Percentiles rank a stretch among this genome's conserved stretches.
phyloP scores from a whole-genome alignment of 2,888 invertebrate genomes.

The Caenorhabditis uteleia region DNA sequence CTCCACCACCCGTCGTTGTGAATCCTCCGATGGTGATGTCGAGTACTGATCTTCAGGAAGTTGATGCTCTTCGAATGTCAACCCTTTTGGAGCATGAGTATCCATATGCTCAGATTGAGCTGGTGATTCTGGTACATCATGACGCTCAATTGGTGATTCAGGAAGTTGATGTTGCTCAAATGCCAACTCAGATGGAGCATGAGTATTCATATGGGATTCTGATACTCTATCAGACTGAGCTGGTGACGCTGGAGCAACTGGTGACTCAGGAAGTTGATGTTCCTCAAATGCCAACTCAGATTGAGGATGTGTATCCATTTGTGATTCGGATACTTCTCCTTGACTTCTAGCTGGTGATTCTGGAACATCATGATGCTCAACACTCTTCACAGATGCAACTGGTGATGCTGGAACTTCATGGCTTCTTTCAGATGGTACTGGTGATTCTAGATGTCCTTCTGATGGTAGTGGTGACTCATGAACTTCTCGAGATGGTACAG shows the following conservation, averaged over 20 bases:
- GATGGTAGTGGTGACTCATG: neutral
- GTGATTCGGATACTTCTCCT: slow-evolving; percentile 10
- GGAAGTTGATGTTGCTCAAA: neutral
- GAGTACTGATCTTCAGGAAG: too few species aligned
- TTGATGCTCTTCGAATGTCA: too few species aligned
- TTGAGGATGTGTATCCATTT: slow-evolving; percentile 1
- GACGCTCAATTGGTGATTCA: neutral
- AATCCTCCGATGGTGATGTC: neutral
- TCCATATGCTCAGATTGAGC: neutral
- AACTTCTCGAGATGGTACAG: neutral
- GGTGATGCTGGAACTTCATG: neutral
- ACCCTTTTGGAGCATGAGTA: too few species aligned
- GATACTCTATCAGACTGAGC: too few species aligned
- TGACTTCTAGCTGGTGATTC: too few species aligned
- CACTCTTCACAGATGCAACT: neutral
- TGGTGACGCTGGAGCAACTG: too few species aligned
- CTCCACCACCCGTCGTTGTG: slow-evolving; percentile 5
- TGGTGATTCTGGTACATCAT: neutral
- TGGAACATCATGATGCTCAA: too few species aligned
- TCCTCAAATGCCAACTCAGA: slow-evolving; percentile 9
- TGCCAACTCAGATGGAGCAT: too few species aligned
- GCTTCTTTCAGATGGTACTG: slow-evolving; percentile 6
- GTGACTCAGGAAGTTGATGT: neutral
- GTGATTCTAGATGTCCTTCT: slow-evolving; percentile 8
- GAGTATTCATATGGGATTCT: too few species aligned